Percentiles rank a stretch among this genome's conserved stretches.
phyloP scores from a whole-genome alignment of 2,113 vertebrate genomes.

The Budorcas taxicolor region DNA sequence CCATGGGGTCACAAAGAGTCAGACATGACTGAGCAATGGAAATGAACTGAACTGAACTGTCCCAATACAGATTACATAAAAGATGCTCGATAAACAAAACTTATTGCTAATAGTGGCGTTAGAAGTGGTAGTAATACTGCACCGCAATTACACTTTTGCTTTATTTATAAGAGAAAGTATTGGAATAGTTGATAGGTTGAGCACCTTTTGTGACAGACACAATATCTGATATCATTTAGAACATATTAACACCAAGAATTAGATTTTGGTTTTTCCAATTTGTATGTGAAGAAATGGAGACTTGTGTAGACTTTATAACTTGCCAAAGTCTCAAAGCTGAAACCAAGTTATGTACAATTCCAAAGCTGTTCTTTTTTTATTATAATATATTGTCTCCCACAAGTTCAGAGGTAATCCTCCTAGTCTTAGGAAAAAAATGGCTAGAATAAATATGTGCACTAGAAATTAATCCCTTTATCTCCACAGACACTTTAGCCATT shows the following conservation, averaged over 20 bases:
- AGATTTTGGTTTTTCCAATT: background rate
- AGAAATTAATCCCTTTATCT: background rate
- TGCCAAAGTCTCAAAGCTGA: background rate
- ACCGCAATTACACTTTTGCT: background rate
- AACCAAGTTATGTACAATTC: background rate
- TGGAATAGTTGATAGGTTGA: background rate
- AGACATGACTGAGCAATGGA: rapidly evolving
- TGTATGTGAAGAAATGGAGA: background rate
- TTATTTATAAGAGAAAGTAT: background rate
- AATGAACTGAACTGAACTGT: background rate
- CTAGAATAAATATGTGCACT: background rate
- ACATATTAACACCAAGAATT: conserved; percentile 4
- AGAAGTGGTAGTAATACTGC: background rate
- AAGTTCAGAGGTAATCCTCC: background rate
- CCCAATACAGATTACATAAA: background rate
- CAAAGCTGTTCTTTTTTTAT: background rate
- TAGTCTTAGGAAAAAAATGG: background rate
- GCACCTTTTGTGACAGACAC: background rate
- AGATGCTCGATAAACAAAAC: background rate
- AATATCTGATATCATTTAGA: background rate
- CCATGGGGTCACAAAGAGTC: background rate
- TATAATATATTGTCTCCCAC: background rate
- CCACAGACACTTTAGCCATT: background rate
- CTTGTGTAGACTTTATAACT: background rate
- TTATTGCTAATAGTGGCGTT: background rate